phyloP scores from a whole-genome alignment of 2,888 invertebrate genomes.

The Crossocerus cetratus region DNA sequence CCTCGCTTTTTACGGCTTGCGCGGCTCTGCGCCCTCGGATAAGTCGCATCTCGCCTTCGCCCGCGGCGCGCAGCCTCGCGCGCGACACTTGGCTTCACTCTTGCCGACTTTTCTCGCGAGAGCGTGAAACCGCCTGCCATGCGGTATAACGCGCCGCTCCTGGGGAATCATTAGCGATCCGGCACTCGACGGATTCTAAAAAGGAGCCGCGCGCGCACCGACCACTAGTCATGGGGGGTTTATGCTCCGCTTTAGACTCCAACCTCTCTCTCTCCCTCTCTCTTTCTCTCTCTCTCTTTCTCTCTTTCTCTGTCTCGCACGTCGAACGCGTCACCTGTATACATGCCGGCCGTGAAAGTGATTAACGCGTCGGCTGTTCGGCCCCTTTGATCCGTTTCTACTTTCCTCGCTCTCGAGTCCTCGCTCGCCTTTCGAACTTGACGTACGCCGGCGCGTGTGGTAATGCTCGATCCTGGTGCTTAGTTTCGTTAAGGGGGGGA shows the following conservation, averaged over 20 bases:
- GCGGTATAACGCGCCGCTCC: not conserved
- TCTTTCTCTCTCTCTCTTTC: not conserved
- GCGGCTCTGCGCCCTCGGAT: slow-evolving; percentile 27
- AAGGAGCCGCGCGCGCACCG: slow-evolving; percentile 34
- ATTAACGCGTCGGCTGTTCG: slow-evolving; percentile 35
- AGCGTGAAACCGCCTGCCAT: not conserved
- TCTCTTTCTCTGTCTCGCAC: slow-evolving; percentile 4
- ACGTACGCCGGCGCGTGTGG: too few relatives aligned
- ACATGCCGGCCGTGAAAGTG: slow-evolving; percentile 26
- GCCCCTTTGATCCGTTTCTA: not conserved
- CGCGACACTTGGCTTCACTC: not conserved
- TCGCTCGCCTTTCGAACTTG: not conserved
- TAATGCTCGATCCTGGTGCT: too few relatives aligned
- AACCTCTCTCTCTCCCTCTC: too few relatives aligned
- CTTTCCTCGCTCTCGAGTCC: slow-evolving; percentile 6
- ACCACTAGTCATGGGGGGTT: not conserved
- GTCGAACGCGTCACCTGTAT: slow-evolving; percentile 38
- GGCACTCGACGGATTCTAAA: slow-evolving; percentile 45
- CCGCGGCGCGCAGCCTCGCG: not conserved
- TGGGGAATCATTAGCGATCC: slow-evolving; percentile 54
- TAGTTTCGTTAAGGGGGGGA: too few relatives aligned
- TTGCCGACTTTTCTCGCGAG: not conserved
- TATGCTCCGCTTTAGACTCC: too few relatives aligned
- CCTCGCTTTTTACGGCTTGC: slow-evolving; percentile 44
- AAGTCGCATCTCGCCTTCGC: not conserved